Conservation (phyloP, 2,888 invertebrate genomes). For the Arge pagana region DNA sequence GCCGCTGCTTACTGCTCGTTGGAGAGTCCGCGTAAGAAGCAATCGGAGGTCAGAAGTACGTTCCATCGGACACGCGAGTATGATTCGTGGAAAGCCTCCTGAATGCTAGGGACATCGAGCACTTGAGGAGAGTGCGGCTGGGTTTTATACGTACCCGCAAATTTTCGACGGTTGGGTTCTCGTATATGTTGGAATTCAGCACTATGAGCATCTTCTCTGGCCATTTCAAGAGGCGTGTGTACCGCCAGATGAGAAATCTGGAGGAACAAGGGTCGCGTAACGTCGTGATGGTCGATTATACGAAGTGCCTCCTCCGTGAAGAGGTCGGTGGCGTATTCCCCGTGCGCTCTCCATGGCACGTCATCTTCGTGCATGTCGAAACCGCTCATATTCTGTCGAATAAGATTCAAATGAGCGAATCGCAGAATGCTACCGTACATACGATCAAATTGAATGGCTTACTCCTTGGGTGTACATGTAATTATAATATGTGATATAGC, state of each 20-base stretch:
- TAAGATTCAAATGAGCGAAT: conserved; percentile 3
- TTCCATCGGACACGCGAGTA: too few relatives aligned
- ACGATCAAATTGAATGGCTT: too few relatives aligned
- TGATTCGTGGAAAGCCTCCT: too few relatives aligned
- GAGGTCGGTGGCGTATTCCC: conserved; percentile 74
- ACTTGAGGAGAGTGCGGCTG: too few relatives aligned
- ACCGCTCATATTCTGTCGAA: conserved; percentile 55
- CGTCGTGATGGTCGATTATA: conserved; percentile 67
- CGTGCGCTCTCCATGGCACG: conserved; percentile 56
- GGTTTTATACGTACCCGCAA: conserved; percentile 66
- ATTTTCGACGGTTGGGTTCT: conserved; percentile 71
- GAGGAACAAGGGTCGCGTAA: conserved; percentile 73
- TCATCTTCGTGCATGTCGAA: conserved; percentile 60
- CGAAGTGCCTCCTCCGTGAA: conserved; percentile 70
- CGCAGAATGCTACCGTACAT: conserved; percentile 5
- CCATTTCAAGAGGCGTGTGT: conserved; percentile 73
- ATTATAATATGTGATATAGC: conserved; percentile 81
- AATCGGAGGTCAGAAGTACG: too few relatives aligned
- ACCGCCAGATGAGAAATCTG: conserved; percentile 82
- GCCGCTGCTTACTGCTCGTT: too few relatives aligned
- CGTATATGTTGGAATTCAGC: conserved; percentile 70
- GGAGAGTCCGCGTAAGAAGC: too few relatives aligned
- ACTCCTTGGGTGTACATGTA: conserved; percentile 62
- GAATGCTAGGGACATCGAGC: too few relatives aligned
- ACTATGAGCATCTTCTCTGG: conserved; percentile 67